A percentile compares a stretch with the other conserved stretches of the same genome.
Evolutionary conservation across 2,797 vertebrate species (phyloP).

Genomic region (Gadopsis bispinosus): DNA sequence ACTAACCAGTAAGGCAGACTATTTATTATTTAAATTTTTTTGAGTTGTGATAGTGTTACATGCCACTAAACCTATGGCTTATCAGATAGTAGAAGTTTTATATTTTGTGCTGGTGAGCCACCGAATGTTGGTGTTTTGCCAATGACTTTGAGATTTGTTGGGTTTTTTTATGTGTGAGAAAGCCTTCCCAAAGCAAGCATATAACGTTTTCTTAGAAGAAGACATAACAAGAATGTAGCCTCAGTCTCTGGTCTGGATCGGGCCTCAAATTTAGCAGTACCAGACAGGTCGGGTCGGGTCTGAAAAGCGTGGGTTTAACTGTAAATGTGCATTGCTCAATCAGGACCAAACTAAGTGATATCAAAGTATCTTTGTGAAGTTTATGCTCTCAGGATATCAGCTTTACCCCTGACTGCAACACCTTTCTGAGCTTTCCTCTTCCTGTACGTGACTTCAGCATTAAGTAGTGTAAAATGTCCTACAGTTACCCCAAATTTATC

Average conservation of each 20-base stretch:
- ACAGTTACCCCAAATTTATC: conserved; percentile 24
- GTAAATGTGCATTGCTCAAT: not conserved
- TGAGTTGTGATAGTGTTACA: no score
- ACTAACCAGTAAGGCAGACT: no score
- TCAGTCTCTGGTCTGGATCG: not conserved
- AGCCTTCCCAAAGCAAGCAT: no score
- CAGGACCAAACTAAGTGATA: not conserved
- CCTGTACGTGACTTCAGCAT: conserved; percentile 16
- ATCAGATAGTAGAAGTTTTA: no score
- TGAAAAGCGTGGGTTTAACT: not conserved
- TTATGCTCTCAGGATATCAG: not conserved
- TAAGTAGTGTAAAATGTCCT: conserved; percentile 22
- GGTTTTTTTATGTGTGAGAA: no score
- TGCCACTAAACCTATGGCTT: no score
- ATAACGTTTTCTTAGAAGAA: no score
- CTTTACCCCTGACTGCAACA: conserved; percentile 2
- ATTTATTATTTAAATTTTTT: no score
- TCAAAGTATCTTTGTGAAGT: conserved; percentile 1
- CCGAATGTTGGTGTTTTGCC: no score
- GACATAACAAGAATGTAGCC: not conserved
- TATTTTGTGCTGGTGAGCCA: no score
- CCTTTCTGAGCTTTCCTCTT: conserved; percentile 1
- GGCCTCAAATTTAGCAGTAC: not conserved
- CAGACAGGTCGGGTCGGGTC: not conserved
- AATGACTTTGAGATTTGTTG: no score